A percentile compares a stretch with the other conserved stretches of the same genome.
These are phyloP conservation scores for Meandrina meandrites DNA, from an alignment of 92 coral and sea anemone genomes.

Conservation along the genomic window DNA sequence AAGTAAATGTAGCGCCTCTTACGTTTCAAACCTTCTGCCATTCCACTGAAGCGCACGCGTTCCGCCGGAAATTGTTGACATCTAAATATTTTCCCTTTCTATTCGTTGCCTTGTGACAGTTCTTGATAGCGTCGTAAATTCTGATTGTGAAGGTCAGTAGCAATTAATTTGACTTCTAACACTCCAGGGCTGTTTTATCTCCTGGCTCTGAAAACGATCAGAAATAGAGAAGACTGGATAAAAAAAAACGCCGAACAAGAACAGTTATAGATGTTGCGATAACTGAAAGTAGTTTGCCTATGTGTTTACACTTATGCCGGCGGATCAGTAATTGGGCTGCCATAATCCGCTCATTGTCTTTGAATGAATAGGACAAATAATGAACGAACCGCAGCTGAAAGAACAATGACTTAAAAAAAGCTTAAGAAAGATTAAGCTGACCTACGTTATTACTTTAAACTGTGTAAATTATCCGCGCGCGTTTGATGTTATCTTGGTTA, in stretches of 20 bases:
- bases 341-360: conserved; percentile 28
- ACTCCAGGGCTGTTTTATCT: neutral
- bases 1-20: neutral
- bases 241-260: neutral
- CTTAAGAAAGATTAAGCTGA: neutral
- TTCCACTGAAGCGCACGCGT: conserved; percentile 3
- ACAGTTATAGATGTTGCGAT: conserved; percentile 8
- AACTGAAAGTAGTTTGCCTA: neutral
- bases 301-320: conserved; percentile 30
- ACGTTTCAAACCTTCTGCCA: conserved; percentile 22
- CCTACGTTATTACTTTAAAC: neutral
- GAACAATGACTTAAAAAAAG: neutral
- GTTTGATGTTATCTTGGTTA: conserved; percentile 13
- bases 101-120: conserved; percentile 12
- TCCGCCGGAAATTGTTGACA: conserved; percentile 39
- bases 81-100: neutral
- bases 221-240: neutral
- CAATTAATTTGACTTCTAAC: conserved; percentile 4
- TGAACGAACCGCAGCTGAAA: neutral
- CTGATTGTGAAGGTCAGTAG: conserved; percentile 7
- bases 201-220: neutral
- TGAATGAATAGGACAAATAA: neutral
- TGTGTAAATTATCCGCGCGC: neutral
- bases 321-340: conserved; percentile 23
- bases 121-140: conserved; percentile 11